phyloP scores from a whole-genome alignment of 2,888 invertebrate genomes.

The Patella caerulea region DNA sequence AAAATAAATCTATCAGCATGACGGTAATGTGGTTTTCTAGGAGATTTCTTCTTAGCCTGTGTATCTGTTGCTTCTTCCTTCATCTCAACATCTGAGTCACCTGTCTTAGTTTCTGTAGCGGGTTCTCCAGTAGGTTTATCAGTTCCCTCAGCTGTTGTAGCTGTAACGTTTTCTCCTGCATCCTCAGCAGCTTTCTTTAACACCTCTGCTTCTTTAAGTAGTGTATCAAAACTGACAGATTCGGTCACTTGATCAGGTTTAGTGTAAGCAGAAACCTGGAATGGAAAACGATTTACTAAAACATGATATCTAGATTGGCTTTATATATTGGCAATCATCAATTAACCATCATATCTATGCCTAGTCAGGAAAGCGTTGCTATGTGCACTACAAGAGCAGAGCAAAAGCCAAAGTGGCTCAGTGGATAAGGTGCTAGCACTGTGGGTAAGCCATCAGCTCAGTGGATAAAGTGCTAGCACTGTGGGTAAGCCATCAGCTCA shows the following conservation, averaged over 20 bases:
- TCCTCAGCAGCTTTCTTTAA: not conserved
- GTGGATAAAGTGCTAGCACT: too few species aligned
- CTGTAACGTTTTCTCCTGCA: not conserved
- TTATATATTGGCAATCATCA: too few species aligned
- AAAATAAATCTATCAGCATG: not conserved
- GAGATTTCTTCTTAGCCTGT: slow-evolving; percentile 11
- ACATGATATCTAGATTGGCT: too few species aligned
- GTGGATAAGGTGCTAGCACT: too few species aligned
- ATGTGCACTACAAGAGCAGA: too few species aligned
- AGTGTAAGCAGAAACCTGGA: not conserved
- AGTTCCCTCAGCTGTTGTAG: not conserved
- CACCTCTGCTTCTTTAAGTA: not conserved
- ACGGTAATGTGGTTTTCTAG: slow-evolving; percentile 25
- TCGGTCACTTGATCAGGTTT: not conserved
- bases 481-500: too few species aligned
- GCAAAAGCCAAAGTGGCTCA: too few species aligned
- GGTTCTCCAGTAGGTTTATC: too few species aligned
- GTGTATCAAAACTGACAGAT: not conserved
- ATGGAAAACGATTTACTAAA: not conserved
- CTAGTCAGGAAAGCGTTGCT: too few species aligned
- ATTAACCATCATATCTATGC: too few species aligned
- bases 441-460: too few species aligned
- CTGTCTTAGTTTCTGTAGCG: slow-evolving; percentile 27
- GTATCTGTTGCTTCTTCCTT: slow-evolving; percentile 15
- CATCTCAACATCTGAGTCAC: slow-evolving; percentile 23